Evolutionary conservation across 2,797 vertebrate genomes (phyloP), one percentile per base, ranked within the genome.

Genomic region (Paedocypris micromegethes): DNA sequence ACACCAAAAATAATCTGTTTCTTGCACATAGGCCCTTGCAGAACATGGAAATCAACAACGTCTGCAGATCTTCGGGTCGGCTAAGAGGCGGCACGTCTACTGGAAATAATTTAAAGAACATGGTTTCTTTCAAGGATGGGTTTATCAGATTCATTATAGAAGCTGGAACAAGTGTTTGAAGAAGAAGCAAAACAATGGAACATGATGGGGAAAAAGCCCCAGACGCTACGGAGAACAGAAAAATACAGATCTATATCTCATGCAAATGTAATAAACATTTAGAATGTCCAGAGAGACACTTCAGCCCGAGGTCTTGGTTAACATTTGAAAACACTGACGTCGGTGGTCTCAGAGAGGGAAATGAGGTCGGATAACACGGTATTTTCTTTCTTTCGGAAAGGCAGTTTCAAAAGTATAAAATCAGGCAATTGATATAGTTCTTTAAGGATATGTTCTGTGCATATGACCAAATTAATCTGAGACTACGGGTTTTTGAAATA

Each of bases 1-100:
- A 85, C 81, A 86, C 81, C 81, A 83, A 90, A 87, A 88, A 87
- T 88, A 87, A 81, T 83, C 66, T 83, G 77, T 75, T 83, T 78
- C 85, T 79, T 68, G 75, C 43, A 47, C 68, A 77, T 82, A 72
- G 76, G 80, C 74, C 80, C 78, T 67, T 39, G 61, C 50, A 72
- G 72, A 9, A 64, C 63, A 3, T 74, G 79, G 63, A 80, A 81
- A 78, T 77, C 70, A 80, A 74, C 78, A 81, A 64, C 51, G 66
- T 73, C 4, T 59, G 57, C 45, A 60, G 75, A 74, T 66, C 64
- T 80, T 74, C 72, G 72, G 58, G 49, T 57, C 23, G 23, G 23
- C 23, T 23, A 23, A 23, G 23, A 23, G 23, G 23, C 23, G 23
- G 23, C 23, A 23, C 23, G 23, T 23, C 23, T 23, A 23, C 23